Base-by-base conservation (phyloP, 2,113 vertebrate species). In the Scophthalmus maximus region DNA sequence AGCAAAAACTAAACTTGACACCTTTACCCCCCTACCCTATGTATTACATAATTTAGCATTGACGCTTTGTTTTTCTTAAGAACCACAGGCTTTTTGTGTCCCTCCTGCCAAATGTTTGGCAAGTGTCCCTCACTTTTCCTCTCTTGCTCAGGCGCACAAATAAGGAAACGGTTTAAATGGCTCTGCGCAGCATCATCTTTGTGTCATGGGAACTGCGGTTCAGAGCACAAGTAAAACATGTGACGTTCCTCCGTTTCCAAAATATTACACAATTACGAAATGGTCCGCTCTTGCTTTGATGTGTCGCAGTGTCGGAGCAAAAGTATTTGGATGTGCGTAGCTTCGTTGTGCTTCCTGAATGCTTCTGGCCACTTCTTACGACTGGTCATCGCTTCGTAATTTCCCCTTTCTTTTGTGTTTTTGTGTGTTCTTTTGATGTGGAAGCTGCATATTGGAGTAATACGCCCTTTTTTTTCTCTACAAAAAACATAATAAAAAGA, bases 181-280 rank as follows among this genome's bases (percentile, higher is more conserved):
- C 61, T 78, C 40, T 88, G 82, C 42, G 67, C 46, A 60, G 49
- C 62, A 66, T 85, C 78, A 68, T 58, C 7, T 30, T 32, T 62
- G 46, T 63, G 26, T 71, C 40, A 50, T 14, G 71, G 26, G 36
- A 77, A 61, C 66, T 68, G 44, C 3, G 34, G 55, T 53, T 65
- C n/a, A 3, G 55, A 47, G n/a, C 23, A 20, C 29, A 50, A 34
- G 68, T 58, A 17, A n/a, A 36, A 55, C 60, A 49, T 12, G 55
- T 36, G 22, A 34, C 40, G 78, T 53, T 58, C 12, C 36, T 78
- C 34, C 61, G 26, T 68, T 68, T 82, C 56, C 58, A 36, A 68
- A 72, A 77, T 47, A 51, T 91, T 81, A 84, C 70, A 56, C 71
- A 84, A 78, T 59, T 60, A 38, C 44, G 2, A 73, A 64, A 75